Evolutionary conservation across 2,797 vertebrate genomes (phyloP).

Genomic region (Allobates femoralis): DNA sequence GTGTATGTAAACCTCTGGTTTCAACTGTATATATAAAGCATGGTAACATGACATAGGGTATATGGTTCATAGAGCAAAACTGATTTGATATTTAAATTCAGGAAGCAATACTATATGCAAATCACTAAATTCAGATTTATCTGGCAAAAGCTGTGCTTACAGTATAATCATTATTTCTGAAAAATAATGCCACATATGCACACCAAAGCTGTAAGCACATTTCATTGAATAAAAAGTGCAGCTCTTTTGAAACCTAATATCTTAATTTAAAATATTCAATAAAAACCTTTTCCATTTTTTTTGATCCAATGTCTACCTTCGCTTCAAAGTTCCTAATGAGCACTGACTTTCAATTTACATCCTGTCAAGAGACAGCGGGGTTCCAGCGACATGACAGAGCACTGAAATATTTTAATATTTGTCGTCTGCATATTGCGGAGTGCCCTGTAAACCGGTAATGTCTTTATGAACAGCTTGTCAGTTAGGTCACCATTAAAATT

Average conservation of each 20-base stretch:
- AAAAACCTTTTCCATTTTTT: background rate
- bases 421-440: background rate
- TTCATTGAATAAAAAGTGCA: background rate
- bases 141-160: too few species aligned
- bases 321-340: background rate
- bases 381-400: background rate
- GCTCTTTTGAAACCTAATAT: background rate
- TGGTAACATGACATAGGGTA: too few species aligned
- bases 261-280: background rate
- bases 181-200: background rate
- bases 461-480: background rate
- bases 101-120: too few species aligned
- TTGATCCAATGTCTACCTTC: background rate
- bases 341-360: background rate
- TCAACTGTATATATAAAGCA: too few species aligned
- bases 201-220: background rate
- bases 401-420: background rate
- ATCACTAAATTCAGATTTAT: too few species aligned
- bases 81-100: too few species aligned
- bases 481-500: background rate
- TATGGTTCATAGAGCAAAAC: too few species aligned
- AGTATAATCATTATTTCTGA: background rate
- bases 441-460: background rate
- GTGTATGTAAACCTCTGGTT: too few species aligned
- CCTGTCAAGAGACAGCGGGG: background rate